Evolutionary conservation across 2,888 invertebrate species (phyloP).

Genomic region (Ecliptopera silaceata): DNA sequence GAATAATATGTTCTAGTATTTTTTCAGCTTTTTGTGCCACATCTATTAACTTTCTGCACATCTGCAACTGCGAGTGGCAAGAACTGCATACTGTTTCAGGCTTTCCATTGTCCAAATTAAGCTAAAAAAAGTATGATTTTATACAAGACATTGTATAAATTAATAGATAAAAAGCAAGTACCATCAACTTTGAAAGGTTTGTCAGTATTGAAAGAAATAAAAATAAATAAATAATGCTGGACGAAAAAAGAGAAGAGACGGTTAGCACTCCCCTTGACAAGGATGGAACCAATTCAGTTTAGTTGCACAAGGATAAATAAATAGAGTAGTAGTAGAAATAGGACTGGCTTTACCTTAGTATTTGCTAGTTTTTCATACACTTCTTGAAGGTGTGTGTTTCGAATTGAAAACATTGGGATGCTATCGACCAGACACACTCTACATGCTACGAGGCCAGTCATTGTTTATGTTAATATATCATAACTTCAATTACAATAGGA

Average conservation of each 20-base stretch:
- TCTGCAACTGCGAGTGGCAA: slow-evolving; percentile 15
- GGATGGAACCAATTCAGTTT: no score
- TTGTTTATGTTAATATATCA: slow-evolving; percentile 31
- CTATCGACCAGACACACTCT: slow-evolving; percentile 21
- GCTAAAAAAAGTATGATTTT: slow-evolving; percentile 10
- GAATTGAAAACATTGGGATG: slow-evolving; percentile 17
- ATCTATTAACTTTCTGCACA: slow-evolving; percentile 12
- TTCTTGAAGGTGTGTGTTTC: slow-evolving; percentile 15
- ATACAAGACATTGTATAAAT: no score
- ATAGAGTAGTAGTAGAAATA: neutral
- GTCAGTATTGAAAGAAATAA: no score
- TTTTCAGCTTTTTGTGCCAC: slow-evolving; percentile 22
- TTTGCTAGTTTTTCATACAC: slow-evolving; percentile 21
- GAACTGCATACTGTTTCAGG: slow-evolving; percentile 19
- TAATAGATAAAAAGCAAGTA: no score
- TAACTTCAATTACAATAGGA: no score
- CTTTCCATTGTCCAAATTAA: slow-evolving; percentile 11
- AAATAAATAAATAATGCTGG: no score
- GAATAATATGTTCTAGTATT: slow-evolving; percentile 17
- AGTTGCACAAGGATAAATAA: no score
- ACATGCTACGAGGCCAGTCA: slow-evolving; percentile 15
- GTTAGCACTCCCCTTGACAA: slow-evolving; percentile 98
- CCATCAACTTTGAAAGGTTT: no score
- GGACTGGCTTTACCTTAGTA: slow-evolving; percentile 10
- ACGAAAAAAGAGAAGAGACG: no score